These are phyloP conservation scores for Merluccius polli DNA, from an alignment of 2,797 vertebrate genomes.

Conservation along the genomic window DNA sequence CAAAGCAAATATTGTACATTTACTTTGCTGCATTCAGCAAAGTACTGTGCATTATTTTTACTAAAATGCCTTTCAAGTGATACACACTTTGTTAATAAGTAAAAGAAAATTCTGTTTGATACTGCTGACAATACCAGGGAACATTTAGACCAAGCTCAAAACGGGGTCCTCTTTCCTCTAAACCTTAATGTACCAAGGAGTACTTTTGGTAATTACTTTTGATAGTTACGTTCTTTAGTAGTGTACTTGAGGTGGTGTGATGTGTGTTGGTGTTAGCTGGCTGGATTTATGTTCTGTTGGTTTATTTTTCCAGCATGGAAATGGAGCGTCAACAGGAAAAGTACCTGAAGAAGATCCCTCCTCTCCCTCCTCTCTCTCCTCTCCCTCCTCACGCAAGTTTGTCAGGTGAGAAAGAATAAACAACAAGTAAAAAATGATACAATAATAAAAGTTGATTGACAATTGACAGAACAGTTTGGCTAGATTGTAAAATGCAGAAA, in stretches of 20 bases:
- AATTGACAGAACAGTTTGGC: background rate
- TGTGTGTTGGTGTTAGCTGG: background rate
- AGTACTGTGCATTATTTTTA: background rate
- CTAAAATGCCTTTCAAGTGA: background rate
- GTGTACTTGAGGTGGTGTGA: background rate
- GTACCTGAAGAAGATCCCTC: constrained; percentile 32
- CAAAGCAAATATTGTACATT: background rate
- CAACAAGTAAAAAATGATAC: background rate
- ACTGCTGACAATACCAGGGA: background rate
- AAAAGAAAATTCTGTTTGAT: background rate
- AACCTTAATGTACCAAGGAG: background rate
- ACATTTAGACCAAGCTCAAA: background rate
- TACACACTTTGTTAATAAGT: background rate
- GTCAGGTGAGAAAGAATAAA: constrained; percentile 61
- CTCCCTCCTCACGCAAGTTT: constrained; percentile 59
- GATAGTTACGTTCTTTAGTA: background rate
- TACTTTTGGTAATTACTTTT: background rate
- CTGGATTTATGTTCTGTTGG: constrained; percentile 20
- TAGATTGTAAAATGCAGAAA: background rate
- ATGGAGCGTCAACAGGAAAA: constrained; percentile 31
- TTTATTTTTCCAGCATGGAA: constrained; percentile 55
- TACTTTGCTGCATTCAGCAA: background rate
- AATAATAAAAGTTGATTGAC: background rate
- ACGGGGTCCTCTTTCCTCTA: too few relatives aligned
- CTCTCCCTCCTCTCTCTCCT: constrained; percentile 25